phyloP scores from a whole-genome alignment of 2,888 invertebrate genomes.

The Eretmocerus hayati region DNA sequence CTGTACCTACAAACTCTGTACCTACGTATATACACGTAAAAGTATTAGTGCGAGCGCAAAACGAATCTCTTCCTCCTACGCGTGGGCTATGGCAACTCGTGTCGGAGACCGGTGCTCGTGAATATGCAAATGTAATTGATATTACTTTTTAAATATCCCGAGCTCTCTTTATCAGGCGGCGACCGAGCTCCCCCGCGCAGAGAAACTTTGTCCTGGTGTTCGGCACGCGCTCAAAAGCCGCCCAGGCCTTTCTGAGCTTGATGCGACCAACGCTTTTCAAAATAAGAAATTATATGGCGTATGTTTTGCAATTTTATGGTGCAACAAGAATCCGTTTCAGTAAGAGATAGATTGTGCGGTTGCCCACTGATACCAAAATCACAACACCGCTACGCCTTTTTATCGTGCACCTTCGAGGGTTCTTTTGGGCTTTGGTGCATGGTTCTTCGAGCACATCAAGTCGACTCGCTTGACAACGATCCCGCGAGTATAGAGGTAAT shows the following conservation, averaged over 20 bases:
- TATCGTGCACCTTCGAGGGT: too few species aligned
- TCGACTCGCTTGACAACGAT: neutral
- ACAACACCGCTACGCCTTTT: too few species aligned
- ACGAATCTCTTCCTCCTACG: constrained; percentile 2
- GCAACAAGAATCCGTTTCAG: too few species aligned
- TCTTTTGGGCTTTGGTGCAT: too few species aligned
- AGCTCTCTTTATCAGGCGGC: constrained; percentile 32
- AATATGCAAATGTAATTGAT: constrained; percentile 47
- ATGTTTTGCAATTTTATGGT: too few species aligned
- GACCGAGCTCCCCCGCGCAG: constrained; percentile 2
- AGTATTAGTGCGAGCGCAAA: neutral
- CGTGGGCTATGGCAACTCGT: neutral
- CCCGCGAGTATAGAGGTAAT: constrained; percentile 38
- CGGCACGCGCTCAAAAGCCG: constrained; percentile 11
- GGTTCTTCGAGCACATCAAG: too few species aligned
- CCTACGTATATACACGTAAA: too few species aligned
- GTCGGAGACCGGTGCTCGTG: constrained; percentile 7
- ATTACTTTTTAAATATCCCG: constrained; percentile 48
- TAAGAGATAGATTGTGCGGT: too few species aligned
- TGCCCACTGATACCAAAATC: too few species aligned
- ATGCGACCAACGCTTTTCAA: constrained; percentile 24
- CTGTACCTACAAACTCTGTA: neutral
- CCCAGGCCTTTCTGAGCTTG: too few species aligned
- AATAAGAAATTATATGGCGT: constrained; percentile 39
- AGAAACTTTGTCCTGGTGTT: too few species aligned